A percentile compares a stretch with the other conserved stretches of the same genome.
These are phyloP conservation scores for Bombus ignitus DNA, from an alignment of 1,140 invertebrate genomes.

Conservation along the genomic window DNA sequence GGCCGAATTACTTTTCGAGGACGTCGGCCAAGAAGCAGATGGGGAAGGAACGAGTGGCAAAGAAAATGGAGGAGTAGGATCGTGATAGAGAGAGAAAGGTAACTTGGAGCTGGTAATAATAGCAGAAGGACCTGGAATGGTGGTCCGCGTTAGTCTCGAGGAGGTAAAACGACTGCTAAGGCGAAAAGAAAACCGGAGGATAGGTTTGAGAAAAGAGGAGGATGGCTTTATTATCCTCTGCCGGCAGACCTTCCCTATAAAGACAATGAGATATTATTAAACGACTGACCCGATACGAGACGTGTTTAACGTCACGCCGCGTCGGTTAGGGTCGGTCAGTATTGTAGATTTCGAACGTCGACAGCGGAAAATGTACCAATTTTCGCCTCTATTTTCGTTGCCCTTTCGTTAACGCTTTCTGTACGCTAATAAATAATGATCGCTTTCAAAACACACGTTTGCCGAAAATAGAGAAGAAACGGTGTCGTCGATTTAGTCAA, in stretches of 20 bases:
- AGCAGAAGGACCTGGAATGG: conserved; percentile 31
- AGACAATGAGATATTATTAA: conserved; percentile 61
- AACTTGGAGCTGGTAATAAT: conserved; percentile 41
- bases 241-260: conserved; percentile 38
- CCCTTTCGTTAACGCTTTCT: background rate
- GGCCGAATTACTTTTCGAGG: conserved; percentile 38
- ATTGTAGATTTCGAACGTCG: background rate
- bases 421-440: no score
- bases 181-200: conserved; percentile 33
- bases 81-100: background rate
- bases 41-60: background rate
- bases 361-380: background rate
- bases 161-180: conserved; percentile 14
- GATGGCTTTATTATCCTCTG: conserved; percentile 59
- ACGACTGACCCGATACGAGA: background rate
- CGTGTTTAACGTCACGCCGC: background rate
- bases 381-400: background rate
- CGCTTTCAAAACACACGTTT: background rate
- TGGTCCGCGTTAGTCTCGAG: conserved; percentile 39
- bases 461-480: no score
- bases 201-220: background rate
- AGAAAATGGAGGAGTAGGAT: background rate
- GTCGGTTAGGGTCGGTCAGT: background rate
- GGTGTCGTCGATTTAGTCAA: conserved; percentile 41
- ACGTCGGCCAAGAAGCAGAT: background rate